phyloP scores from a whole-genome alignment of 2,888 invertebrate species.

The Epistrophella euchroma region DNA sequence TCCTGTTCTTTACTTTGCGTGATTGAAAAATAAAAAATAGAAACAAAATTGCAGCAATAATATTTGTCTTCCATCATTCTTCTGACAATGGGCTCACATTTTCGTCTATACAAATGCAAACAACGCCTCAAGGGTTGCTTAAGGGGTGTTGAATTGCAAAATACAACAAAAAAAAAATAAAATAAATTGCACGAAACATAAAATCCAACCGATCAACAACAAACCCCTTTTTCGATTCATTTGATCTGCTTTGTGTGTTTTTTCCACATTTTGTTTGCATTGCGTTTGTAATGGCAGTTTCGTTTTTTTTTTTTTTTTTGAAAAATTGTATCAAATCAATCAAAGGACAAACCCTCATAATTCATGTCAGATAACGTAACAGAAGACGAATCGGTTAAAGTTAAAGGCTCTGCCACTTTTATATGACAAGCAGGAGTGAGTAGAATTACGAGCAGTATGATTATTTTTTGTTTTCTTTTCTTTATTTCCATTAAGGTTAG shows the following conservation, averaged over 20 bases:
- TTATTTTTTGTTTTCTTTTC: constrained; percentile 12
- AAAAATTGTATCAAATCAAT: constrained; percentile 74
- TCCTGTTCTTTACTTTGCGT: constrained; percentile 25
- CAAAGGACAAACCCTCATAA: constrained; percentile 74
- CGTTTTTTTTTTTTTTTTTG: constrained; percentile 12
- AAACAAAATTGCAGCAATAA: constrained; percentile 64
- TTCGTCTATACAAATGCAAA: constrained; percentile 58
- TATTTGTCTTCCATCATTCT: constrained; percentile 74
- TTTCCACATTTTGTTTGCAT: constrained; percentile 55
- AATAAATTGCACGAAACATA: constrained; percentile 31
- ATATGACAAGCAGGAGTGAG: constrained; percentile 53
- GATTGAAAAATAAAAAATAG: constrained; percentile 31
- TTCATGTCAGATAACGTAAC: constrained; percentile 72
- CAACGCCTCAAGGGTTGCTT: constrained; percentile 60
- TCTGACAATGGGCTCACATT: constrained; percentile 72
- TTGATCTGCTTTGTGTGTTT: constrained; percentile 38
- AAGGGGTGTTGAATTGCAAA: constrained; percentile 70
- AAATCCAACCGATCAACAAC: constrained; percentile 28
- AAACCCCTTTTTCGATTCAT: constrained; percentile 59
- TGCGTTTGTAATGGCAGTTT: constrained; percentile 63
- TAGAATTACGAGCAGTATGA: constrained; percentile 17
- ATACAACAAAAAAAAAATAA: constrained; percentile 6
- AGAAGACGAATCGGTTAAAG: constrained; percentile 72
- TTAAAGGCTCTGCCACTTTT: constrained; percentile 66
- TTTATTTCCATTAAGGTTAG: constrained; percentile 6